Evolutionary conservation across 1,140 invertebrate genomes (phyloP).

Genomic region (Drosophila lowei): DNA sequence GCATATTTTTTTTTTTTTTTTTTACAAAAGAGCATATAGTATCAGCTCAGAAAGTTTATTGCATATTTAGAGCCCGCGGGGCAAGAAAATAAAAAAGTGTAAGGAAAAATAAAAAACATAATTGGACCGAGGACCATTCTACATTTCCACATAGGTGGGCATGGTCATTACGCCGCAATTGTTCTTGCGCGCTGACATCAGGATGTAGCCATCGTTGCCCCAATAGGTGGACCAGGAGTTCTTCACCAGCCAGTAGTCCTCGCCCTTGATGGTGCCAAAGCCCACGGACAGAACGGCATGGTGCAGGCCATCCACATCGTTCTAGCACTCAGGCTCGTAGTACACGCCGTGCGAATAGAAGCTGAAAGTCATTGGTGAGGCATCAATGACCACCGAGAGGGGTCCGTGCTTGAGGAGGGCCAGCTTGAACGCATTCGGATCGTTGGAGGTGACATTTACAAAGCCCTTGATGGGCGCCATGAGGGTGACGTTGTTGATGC

Average conservation of each 20-base stretch:
- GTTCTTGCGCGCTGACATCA: slow-evolving; percentile 94
- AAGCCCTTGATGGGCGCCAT: slow-evolving; percentile 92
- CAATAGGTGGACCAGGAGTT: slow-evolving; percentile 98
- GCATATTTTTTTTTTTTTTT: too few species aligned
- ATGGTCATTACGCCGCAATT: slow-evolving; percentile 95
- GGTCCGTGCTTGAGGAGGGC: slow-evolving; percentile 95
- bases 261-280: slow-evolving; percentile 92
- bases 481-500: slow-evolving; percentile 88
- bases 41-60: slow-evolving; percentile 43
- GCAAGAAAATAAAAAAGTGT: slow-evolving; percentile 35
- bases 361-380: slow-evolving; percentile 92
- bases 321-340: slow-evolving; percentile 91
- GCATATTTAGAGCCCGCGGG: slow-evolving; percentile 61
- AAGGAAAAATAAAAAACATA: slow-evolving; percentile 16
- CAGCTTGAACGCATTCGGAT: slow-evolving; percentile 91
- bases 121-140: slow-evolving; percentile 3
- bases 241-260: slow-evolving; percentile 96
- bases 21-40: slow-evolving; percentile 48
- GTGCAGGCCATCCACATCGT: slow-evolving; percentile 89
- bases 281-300: slow-evolving; percentile 97
- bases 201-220: slow-evolving; percentile 96
- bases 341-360: slow-evolving; percentile 97
- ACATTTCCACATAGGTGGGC: slow-evolving; percentile 92
- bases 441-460: slow-evolving; percentile 93
- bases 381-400: slow-evolving; percentile 96